Percentiles rank a stretch among this genome's conserved stretches.
Conservation (phyloP, 2,888 invertebrate genomes). For the Limnephilus lunatus region DNA sequence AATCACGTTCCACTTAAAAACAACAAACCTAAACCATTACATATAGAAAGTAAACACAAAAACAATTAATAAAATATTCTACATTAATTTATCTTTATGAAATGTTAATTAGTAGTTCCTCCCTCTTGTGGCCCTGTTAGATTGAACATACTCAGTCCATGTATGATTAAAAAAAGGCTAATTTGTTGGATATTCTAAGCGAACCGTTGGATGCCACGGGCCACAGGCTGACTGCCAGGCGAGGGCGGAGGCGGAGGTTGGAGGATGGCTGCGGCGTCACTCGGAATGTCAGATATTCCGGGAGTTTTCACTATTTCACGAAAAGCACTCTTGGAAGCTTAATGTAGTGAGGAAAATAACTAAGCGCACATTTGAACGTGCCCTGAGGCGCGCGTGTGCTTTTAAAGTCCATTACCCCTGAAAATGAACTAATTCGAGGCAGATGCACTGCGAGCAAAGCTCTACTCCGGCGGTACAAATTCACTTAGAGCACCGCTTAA, state of each 20-base stretch:
- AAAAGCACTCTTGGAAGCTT: conserved; percentile 50
- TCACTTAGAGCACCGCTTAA: conserved; percentile 51
- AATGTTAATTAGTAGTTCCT: no score
- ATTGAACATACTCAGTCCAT: neutral
- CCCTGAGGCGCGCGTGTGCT: conserved; percentile 62
- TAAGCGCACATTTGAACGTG: conserved; percentile 57
- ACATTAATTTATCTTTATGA: no score
- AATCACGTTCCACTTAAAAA: no score
- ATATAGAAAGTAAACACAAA: no score
- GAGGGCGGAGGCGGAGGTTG: no score
- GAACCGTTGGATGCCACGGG: neutral
- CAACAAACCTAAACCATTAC: no score
- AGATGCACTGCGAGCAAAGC: conserved; percentile 61
- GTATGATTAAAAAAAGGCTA: neutral
- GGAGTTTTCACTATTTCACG: conserved; percentile 40
- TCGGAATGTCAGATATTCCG: conserved; percentile 33
- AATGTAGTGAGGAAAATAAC: conserved; percentile 58
- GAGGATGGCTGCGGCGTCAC: neutral
- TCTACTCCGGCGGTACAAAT: conserved; percentile 49
- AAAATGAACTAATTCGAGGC: conserved; percentile 64
- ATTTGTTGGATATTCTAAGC: neutral
- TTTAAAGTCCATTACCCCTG: conserved; percentile 64
- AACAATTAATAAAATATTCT: no score
- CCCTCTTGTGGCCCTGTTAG: neutral
- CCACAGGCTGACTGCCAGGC: neutral